Percentiles rank a stretch among this genome's conserved stretches.
Conservation (phyloP, 2,888 invertebrate genomes). For the Pammene fasciana region DNA sequence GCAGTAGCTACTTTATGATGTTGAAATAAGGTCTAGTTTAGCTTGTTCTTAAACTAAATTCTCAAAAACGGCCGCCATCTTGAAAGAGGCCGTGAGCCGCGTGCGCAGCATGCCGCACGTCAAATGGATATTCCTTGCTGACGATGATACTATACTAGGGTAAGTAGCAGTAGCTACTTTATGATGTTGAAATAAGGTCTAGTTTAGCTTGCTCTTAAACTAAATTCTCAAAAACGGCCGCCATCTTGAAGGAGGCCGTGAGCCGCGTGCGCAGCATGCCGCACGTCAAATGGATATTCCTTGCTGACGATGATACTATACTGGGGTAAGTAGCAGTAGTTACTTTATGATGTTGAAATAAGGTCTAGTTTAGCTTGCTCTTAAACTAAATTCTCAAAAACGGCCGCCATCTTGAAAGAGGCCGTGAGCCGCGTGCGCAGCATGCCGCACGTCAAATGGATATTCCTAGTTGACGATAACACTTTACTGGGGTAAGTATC, state of each 20-base stretch:
- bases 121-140: too few relatives aligned
- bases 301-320: constrained; percentile 98
- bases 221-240: constrained; percentile 58
- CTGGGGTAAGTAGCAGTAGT: constrained; percentile 85
- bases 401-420: constrained; percentile 87
- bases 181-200: too few relatives aligned
- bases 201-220: too few relatives aligned
- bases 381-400: constrained; percentile 81
- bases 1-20: not conserved
- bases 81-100: too few relatives aligned
- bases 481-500: constrained; percentile 92
- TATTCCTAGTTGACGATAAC: constrained; percentile 96
- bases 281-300: constrained; percentile 89
- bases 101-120: too few relatives aligned
- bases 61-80: too few relatives aligned
- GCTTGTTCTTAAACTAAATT: too few relatives aligned
- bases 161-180: too few relatives aligned
- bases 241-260: constrained; percentile 84
- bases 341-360: not conserved
- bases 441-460: constrained; percentile 86
- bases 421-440: constrained; percentile 69
- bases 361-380: not conserved
- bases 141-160: too few relatives aligned
- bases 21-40: not conserved
- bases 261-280: constrained; percentile 64